Conservation (phyloP, 2,888 invertebrate species). For the Subacronicta megacephala region DNA sequence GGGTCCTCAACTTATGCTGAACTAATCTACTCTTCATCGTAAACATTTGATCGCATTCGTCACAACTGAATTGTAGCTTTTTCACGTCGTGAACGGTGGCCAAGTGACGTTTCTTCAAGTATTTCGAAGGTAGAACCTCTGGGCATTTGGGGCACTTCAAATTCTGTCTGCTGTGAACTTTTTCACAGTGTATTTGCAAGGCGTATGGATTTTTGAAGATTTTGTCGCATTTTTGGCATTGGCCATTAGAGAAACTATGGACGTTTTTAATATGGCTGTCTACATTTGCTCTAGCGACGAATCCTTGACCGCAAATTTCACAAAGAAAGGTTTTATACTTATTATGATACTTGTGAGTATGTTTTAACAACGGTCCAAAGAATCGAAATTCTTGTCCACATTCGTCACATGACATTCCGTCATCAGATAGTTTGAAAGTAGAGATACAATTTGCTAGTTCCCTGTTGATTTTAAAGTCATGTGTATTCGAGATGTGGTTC, state of each 20-base stretch:
- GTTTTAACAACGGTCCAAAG: slow-evolving; percentile 69
- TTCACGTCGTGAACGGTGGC: slow-evolving; percentile 76
- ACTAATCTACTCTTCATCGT: slow-evolving; percentile 69
- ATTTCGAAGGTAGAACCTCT: slow-evolving; percentile 68
- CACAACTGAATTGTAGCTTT: slow-evolving; percentile 73
- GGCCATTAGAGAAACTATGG: slow-evolving; percentile 58
- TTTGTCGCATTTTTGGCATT: slow-evolving; percentile 63
- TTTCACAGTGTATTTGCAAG: slow-evolving; percentile 57
- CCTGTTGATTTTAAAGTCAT: slow-evolving; percentile 62
- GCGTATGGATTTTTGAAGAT: slow-evolving; percentile 61
- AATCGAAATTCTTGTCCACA: slow-evolving; percentile 70
- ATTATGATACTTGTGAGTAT: slow-evolving; percentile 69
- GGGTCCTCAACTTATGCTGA: slow-evolving; percentile 73
- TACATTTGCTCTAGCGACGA: slow-evolving; percentile 70
- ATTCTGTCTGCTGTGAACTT: slow-evolving; percentile 42
- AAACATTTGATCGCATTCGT: slow-evolving; percentile 73
- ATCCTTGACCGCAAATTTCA: slow-evolving; percentile 78
- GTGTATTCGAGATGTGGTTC: slow-evolving; percentile 55
- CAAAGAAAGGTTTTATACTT: slow-evolving; percentile 66
- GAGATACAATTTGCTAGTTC: slow-evolving; percentile 58
- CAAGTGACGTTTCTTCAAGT: slow-evolving; percentile 75
- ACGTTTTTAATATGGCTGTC: slow-evolving; percentile 70
- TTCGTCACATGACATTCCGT: slow-evolving; percentile 66
- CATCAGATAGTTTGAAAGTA: slow-evolving; percentile 67
- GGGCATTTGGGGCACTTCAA: slow-evolving; percentile 77